phyloP scores from a whole-genome alignment of 2,797 vertebrate genomes.

The Myripristis jacobus region DNA sequence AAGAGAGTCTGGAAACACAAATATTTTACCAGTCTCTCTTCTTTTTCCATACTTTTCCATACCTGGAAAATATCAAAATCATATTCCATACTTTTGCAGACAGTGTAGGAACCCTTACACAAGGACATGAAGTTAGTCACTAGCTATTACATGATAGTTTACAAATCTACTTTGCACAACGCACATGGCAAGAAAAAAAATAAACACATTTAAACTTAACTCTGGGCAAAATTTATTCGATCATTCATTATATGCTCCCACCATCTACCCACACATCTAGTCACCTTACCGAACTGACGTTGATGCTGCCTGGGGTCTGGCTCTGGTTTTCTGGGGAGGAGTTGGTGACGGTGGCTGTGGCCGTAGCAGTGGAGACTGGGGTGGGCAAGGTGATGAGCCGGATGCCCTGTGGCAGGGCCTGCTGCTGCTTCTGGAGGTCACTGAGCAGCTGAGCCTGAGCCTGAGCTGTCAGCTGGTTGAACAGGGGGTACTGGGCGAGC shows the following conservation, averaged over 20 bases:
- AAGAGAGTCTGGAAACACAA: no score
- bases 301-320: constrained; percentile 89
- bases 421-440: constrained; percentile 85
- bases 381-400: constrained; percentile 91
- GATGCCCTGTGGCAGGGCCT: constrained; percentile 84
- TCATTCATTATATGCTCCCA: background rate
- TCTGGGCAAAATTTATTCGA: constrained; percentile 21
- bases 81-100: no score
- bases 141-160: background rate
- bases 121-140: constrained; percentile 11
- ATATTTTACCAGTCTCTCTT: no score
- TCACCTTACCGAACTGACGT: constrained; percentile 91
- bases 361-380: constrained; percentile 85
- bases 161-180: background rate
- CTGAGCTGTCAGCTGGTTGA: constrained; percentile 89
- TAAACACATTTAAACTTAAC: constrained; percentile 17
- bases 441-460: constrained; percentile 82
- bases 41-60: no score
- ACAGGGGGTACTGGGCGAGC: constrained; percentile 93
- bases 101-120: no score
- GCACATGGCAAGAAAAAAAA: background rate
- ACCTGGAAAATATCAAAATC: no score
- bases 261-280: background rate
- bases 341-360: constrained; percentile 83
- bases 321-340: constrained; percentile 88